A percentile compares a stretch with the other conserved stretches of the same genome.
Evolutionary conservation across 2,888 invertebrate genomes (phyloP).

Genomic region (Pammene aurita): DNA sequence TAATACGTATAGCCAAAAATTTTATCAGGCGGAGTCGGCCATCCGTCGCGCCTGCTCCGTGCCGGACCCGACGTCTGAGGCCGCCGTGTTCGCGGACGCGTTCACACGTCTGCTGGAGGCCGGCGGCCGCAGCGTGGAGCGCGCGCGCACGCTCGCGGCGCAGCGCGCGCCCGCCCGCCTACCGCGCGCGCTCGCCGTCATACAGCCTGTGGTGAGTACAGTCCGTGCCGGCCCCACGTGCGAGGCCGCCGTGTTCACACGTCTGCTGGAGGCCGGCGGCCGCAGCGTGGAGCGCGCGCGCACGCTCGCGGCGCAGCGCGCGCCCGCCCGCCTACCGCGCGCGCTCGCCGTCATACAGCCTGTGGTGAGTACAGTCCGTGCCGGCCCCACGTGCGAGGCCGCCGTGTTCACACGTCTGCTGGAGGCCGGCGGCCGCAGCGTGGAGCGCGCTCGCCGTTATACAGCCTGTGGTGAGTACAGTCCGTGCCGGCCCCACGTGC

Average conservation of each 20-base stretch:
- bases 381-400: too few relatives aligned
- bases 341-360: slow-evolving; percentile 58
- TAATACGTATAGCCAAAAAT: neutral
- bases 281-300: slow-evolving; percentile 61
- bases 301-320: slow-evolving; percentile 38
- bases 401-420: too few relatives aligned
- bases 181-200: slow-evolving; percentile 44
- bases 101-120: slow-evolving; percentile 69
- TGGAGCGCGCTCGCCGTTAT: too few relatives aligned
- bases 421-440: too few relatives aligned
- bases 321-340: slow-evolving; percentile 44
- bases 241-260: slow-evolving; percentile 65
- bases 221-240: slow-evolving; percentile 13
- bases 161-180: slow-evolving; percentile 43
- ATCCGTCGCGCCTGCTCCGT: slow-evolving; percentile 60
- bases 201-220: slow-evolving; percentile 63
- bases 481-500: too few relatives aligned
- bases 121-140: slow-evolving; percentile 62
- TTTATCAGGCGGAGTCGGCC: slow-evolving; percentile 56
- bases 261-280: slow-evolving; percentile 68
- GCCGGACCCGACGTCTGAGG: slow-evolving; percentile 49
- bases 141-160: slow-evolving; percentile 50
- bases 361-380: slow-evolving; percentile 49
- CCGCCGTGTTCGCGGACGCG: slow-evolving; percentile 69
- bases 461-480: too few relatives aligned